A percentile compares a stretch with the other conserved stretches of the same genome.
Evolutionary conservation across 2,888 invertebrate species (phyloP).

Genomic region (Cynaeus angustus): DNA sequence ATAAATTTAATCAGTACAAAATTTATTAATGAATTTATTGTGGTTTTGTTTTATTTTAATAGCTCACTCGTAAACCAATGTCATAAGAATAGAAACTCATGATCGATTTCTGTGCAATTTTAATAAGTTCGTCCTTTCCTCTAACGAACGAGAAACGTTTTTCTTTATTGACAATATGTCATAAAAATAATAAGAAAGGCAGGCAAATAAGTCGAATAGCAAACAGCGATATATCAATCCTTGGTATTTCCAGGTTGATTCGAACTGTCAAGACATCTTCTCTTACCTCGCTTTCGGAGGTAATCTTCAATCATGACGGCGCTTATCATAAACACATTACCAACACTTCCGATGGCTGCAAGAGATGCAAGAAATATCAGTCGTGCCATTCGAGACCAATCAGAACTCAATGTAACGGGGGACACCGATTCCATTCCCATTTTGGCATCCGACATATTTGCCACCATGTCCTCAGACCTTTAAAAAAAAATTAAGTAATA

Average conservation of each 20-base stretch:
- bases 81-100: slow-evolving; percentile 1
- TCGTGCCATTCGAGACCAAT: slow-evolving; percentile 81
- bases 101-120: slow-evolving; percentile 5
- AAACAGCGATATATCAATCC: slow-evolving; percentile 31
- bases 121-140: background rate
- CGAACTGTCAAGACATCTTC: slow-evolving; percentile 17
- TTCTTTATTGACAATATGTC: slow-evolving; percentile 15
- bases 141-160: slow-evolving; percentile 12
- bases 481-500: background rate
- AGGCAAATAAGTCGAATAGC: slow-evolving; percentile 11
- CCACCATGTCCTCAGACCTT: slow-evolving; percentile 50
- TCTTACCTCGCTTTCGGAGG: slow-evolving; percentile 78
- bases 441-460: slow-evolving; percentile 55
- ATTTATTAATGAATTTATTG: background rate
- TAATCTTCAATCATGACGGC: slow-evolving; percentile 83
- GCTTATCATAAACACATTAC: slow-evolving; percentile 85
- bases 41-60: background rate
- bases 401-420: slow-evolving; percentile 78
- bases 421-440: slow-evolving; percentile 72
- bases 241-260: slow-evolving; percentile 17
- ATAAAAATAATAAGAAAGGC: slow-evolving; percentile 20
- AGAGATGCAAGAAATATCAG: slow-evolving; percentile 78
- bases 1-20: background rate
- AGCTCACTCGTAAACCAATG: background rate
- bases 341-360: slow-evolving; percentile 80